These are phyloP conservation scores for Trogon surrucura DNA, from an alignment of 2,113 vertebrate genomes.

Conservation along the genomic window DNA sequence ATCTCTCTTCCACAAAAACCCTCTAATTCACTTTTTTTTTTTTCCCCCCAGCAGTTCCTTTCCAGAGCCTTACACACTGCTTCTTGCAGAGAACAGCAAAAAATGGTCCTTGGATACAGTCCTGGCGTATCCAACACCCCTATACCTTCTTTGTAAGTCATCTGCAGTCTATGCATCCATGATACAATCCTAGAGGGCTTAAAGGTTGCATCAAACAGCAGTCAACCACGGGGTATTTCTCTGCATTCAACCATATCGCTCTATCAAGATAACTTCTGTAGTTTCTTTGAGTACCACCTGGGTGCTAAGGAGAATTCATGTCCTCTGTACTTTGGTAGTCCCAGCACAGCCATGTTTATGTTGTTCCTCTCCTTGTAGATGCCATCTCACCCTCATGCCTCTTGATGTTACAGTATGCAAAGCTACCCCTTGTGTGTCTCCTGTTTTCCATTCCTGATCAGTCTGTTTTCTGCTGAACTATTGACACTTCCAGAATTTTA, in stretches of 20 bases:
- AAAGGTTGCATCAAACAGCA: background rate
- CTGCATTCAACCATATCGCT: background rate
- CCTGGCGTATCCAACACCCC: background rate
- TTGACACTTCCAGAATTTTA: background rate
- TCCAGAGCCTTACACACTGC: background rate
- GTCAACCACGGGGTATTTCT: background rate
- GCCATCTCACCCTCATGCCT: background rate
- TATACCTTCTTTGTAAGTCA: background rate
- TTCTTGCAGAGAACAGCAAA: background rate
- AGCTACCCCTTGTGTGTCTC: background rate
- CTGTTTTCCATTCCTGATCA: background rate
- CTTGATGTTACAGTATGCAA: background rate
- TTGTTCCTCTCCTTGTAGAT: background rate
- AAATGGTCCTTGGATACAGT: background rate
- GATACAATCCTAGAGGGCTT: background rate
- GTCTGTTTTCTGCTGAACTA: background rate
- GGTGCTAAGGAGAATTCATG: background rate
- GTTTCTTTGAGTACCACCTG: background rate
- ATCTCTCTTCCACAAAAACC: background rate
- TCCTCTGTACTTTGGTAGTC: background rate
- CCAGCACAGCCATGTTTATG: background rate
- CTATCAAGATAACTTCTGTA: background rate
- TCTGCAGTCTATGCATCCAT: background rate
- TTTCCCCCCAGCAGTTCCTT: accelerated
- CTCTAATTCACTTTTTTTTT: background rate